Evolutionary conservation across 2,888 invertebrate genomes (phyloP), one percentile per base, ranked within the genome.

Genomic region (Amblyteles armatorius): DNA sequence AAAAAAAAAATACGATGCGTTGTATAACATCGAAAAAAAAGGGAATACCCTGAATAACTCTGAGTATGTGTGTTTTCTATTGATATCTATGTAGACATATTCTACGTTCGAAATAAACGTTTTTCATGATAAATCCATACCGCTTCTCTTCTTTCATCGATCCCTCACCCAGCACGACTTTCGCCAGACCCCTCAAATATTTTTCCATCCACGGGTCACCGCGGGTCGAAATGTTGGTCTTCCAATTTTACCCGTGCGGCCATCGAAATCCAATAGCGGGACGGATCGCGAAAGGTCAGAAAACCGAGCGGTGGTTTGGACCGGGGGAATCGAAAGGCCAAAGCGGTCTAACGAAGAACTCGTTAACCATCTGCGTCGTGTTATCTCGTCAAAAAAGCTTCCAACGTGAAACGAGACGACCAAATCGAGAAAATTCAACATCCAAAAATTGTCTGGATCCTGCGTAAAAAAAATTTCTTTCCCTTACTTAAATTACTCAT

Each of bases 101-200:
- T 92, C 90, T 92, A 92, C 90, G 90, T 90, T 91, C 89, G 89
- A 91, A 93, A 93, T 93, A 93, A 93, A 93, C 90, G 90, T 93
- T 93, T 93, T 92, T 90, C 89, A 93, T 90, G 89, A 84, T 69
- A 88, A 83, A 86, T 71, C 36, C 44, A 11, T 33, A 29, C 3
- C 6, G 11, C n/a, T 16, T 13, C 22, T 50, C n/a, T n/a, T 52
- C 48, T 29, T 19, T 13, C 57, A 3, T 60, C 9, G n/a, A 3
- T 19, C 16, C 50, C n/a, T 0, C 6, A 57, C 67, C 22, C 40
- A 26, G 52, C 65, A 29, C 73, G 44, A 73, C 13, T 40, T 40
- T 3, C 26, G 11, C 3, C 19, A 1, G 33, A 33, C 29, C 16
- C 60, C 13, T 60, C 29, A 1, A 60, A n/a, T 29, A 33, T 29